Percentiles rank a stretch among this genome's conserved stretches.
These are phyloP conservation scores for Helarctos malayanus DNA, from an alignment of 2,797 vertebrate species.

Conservation along the genomic window DNA sequence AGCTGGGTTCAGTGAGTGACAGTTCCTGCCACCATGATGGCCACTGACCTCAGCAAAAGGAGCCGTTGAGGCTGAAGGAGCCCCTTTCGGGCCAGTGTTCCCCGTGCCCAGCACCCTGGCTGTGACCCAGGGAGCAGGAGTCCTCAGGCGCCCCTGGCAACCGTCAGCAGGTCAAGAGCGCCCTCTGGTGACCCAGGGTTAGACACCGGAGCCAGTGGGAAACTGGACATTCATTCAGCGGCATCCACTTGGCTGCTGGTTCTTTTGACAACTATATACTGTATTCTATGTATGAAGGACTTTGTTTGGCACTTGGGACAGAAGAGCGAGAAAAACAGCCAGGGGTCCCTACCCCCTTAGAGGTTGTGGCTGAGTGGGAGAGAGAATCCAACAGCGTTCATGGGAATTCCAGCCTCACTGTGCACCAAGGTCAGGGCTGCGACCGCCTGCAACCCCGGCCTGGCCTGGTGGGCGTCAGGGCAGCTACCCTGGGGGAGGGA, in stretches of 20 bases:
- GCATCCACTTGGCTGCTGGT: background rate
- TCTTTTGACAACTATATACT: background rate
- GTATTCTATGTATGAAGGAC: background rate
- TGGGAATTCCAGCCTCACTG: background rate
- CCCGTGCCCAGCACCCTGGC: fast-evolving
- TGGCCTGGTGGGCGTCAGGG: background rate
- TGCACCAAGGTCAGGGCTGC: background rate
- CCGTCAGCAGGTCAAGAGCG: background rate
- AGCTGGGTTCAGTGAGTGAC: background rate
- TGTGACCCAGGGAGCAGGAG: background rate
- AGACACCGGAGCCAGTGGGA: background rate
- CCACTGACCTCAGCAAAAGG: background rate
- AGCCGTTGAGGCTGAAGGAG: background rate
- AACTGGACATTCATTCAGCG: background rate
- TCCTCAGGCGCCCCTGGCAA: fast-evolving
- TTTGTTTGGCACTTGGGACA: background rate
- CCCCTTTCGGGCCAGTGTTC: background rate
- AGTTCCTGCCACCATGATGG: background rate
- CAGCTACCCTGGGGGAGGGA: background rate
- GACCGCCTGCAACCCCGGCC: background rate
- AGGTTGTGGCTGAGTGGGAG: background rate
- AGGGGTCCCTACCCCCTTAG: background rate
- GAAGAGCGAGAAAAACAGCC: background rate
- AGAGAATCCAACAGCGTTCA: background rate
- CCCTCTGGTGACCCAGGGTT: slow-evolving; percentile 76